These are phyloP conservation scores for Tapirus terrestris DNA, from an alignment of 2,113 vertebrate genomes.

Conservation along the genomic window DNA sequence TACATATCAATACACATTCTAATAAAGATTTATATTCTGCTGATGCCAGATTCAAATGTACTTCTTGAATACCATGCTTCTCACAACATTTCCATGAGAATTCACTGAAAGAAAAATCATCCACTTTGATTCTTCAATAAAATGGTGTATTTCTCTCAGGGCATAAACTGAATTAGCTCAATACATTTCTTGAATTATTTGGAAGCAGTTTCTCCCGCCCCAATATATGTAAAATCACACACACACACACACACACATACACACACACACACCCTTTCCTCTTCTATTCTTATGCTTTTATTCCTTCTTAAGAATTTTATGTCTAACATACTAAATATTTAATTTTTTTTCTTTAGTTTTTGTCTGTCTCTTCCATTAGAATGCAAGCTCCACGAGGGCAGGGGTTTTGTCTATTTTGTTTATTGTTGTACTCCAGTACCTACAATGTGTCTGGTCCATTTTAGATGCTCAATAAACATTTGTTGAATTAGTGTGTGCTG, in stretches of 20 bases:
- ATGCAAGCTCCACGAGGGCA: not conserved
- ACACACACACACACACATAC: not conserved
- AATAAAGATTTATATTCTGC: not conserved
- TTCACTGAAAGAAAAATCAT: conserved; percentile 6
- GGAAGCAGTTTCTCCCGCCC: not conserved
- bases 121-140: conserved; percentile 25
- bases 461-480: not conserved
- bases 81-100: conserved; percentile 24
- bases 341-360: not conserved
- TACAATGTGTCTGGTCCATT: not conserved
- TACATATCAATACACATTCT: not conserved
- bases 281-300: not conserved
- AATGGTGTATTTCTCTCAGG: not conserved
- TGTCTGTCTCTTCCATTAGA: not conserved
- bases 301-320: not conserved
- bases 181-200: not conserved
- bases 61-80: not conserved
- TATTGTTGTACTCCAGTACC: not conserved
- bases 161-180: not conserved
- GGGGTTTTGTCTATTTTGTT: not conserved
- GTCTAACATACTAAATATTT: not conserved
- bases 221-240: not conserved
- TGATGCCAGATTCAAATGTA: not conserved
- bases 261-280: not conserved
- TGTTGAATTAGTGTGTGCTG: not conserved